These are phyloP conservation scores for Heteronetta atricapilla DNA, from an alignment of 2,113 vertebrate genomes.

Conservation along the genomic window DNA sequence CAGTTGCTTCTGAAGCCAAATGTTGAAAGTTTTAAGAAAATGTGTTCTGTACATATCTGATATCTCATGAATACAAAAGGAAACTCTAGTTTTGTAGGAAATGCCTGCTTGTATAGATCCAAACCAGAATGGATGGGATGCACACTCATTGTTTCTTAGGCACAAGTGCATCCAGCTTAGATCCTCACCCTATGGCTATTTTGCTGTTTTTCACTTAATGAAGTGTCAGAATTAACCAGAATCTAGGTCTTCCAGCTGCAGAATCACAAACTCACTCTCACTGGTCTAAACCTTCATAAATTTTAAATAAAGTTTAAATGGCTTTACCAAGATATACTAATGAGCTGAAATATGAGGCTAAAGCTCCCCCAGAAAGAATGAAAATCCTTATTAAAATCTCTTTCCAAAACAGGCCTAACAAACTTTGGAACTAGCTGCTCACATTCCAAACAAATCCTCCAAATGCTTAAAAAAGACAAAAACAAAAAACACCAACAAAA, in stretches of 20 bases:
- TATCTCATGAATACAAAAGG: not conserved
- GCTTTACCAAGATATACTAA: not conserved
- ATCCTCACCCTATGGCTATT: not conserved
- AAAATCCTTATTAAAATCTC: not conserved
- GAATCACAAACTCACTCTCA: not conserved
- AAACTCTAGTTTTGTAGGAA: not conserved
- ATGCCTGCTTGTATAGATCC: not conserved
- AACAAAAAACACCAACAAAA: not conserved
- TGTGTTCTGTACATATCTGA: not conserved
- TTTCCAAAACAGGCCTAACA: not conserved
- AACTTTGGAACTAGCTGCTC: not conserved
- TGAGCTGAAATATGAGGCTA: not conserved
- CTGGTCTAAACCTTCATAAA: not conserved
- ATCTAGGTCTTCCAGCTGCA: not conserved
- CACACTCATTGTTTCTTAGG: accelerated
- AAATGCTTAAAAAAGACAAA: not conserved
- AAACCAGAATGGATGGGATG: accelerated
- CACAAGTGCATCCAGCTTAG: not conserved
- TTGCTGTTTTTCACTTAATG: not conserved
- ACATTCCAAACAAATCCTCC: not conserved
- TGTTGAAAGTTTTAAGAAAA: not conserved
- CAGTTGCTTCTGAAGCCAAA: not conserved
- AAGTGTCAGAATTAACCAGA: not conserved
- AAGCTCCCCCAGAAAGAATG: not conserved
- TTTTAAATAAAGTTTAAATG: not conserved